Base-by-base conservation (phyloP, 1,140 invertebrate genomes). In the Cardiocondyla obscurior region DNA sequence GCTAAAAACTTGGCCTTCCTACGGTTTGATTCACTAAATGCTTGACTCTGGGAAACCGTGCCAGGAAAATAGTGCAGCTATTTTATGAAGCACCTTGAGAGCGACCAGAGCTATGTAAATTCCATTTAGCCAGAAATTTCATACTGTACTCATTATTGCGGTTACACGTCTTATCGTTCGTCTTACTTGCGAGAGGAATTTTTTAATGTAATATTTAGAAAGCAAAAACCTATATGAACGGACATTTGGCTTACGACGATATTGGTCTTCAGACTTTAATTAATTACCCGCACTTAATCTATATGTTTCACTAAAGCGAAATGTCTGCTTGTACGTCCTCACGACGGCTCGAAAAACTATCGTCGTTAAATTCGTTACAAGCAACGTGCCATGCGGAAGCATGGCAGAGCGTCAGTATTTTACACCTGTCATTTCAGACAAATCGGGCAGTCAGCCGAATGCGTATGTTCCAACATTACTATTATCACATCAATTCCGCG, bases 21-120 rank as follows among this genome's bases (percentile, higher is more conserved):
- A 42, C 74, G 53, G 55, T 89, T 89, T 83, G 85, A 89, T 89
- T 89, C 87, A 89, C 69, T 79, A 74, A 77, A 89, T 30, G 79
- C 55, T 77, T 84, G 82, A 85, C 83, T 73, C 60, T 69, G 39
- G 30, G 88, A 90, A 92, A 90, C 82, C 90, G 92, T 92, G 92
- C 90, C 91, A 92, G 87, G 76, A 89, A 93, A 93, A 90, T 92
- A 85, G 90, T 88, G 70, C 90, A 79, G 81, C 88, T 91, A 90
- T 92, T 90, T 92, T 87, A 90, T 88, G 90, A 90, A 85, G 79
- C 83, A 74, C 88, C 90, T 85, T 86, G 89, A 87, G 84, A 81
- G 81, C 79, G 87, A 19, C 62, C 33, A 67, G 33, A 67, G 33
- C 72, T 65, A 76, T 81, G 74, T 67, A 55, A 87, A 85, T 77